phyloP scores from a whole-genome alignment of 92 coral and sea anemone genomes.

The Phymanthus crucifer region DNA sequence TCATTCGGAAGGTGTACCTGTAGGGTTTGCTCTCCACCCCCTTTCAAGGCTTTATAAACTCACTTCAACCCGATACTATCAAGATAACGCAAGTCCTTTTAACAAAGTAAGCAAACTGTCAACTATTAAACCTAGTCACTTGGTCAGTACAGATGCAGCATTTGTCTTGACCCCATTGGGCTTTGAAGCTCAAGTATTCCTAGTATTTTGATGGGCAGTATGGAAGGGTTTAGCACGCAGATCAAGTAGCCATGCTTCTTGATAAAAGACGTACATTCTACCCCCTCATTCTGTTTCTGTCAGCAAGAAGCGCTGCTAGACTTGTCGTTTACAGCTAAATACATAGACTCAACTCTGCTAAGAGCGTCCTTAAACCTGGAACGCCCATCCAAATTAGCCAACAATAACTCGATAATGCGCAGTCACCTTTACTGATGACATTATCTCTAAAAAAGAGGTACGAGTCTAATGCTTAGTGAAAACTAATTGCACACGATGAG shows the following conservation, averaged over 20 bases:
- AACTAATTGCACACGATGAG: slow-evolving; percentile 81
- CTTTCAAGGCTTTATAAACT: slow-evolving; percentile 37
- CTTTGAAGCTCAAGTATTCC: slow-evolving; percentile 23
- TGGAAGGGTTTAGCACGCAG: neutral
- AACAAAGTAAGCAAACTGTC: slow-evolving; percentile 37
- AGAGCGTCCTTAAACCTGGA: slow-evolving; percentile 82
- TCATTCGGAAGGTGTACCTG: slow-evolving; percentile 32
- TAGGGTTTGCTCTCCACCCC: slow-evolving; percentile 42
- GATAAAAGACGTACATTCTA: neutral
- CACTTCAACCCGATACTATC: slow-evolving; percentile 49
- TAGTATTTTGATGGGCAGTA: slow-evolving; percentile 29
- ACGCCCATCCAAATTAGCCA: slow-evolving; percentile 96
- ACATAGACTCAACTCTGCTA: slow-evolving; percentile 83
- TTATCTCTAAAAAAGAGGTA: slow-evolving; percentile 70
- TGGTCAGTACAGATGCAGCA: slow-evolving; percentile 10
- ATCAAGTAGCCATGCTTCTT: neutral
- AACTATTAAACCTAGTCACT: slow-evolving; percentile 26
- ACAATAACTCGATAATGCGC: slow-evolving; percentile 88
- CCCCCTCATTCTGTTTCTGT: slow-evolving; percentile 36
- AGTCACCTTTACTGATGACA: slow-evolving; percentile 88
- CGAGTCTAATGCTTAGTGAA: slow-evolving; percentile 74
- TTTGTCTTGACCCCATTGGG: slow-evolving; percentile 38
- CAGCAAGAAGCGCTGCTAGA: slow-evolving; percentile 42
- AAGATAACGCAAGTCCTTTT: slow-evolving; percentile 35
- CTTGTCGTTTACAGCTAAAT: slow-evolving; percentile 77